Conservation (phyloP, 2,888 invertebrate genomes). For the Melikaiella ostensackeni region DNA sequence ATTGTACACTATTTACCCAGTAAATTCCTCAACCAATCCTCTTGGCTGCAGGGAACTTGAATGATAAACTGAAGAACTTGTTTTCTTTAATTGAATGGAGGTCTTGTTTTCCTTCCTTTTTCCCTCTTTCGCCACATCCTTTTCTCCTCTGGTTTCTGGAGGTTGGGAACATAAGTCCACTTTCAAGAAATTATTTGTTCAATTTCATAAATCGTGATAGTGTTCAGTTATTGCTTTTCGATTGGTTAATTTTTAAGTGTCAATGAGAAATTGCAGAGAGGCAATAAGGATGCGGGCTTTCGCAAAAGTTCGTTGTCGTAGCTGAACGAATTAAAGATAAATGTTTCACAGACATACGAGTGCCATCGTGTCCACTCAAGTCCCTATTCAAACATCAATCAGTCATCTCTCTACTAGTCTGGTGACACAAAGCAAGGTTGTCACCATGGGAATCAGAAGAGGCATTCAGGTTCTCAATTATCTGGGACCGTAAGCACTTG, state of each 20-base stretch:
- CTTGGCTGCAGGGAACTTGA: constrained; percentile 53
- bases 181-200: neutral
- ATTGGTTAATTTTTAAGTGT: neutral
- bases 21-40: constrained; percentile 58
- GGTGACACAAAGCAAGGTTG: constrained; percentile 61
- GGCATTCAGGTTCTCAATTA: constrained; percentile 65
- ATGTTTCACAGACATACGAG: constrained; percentile 30
- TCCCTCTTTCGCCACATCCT: neutral
- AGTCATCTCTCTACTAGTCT: constrained; percentile 60
- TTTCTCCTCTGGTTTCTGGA: neutral
- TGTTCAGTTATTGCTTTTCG: neutral
- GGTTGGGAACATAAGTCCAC: neutral
- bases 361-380: constrained; percentile 31
- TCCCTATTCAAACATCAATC: constrained; percentile 61
- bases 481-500: constrained; percentile 54
- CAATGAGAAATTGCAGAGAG: neutral
- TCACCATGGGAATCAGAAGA: constrained; percentile 66
- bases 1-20: constrained; percentile 62
- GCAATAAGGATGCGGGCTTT: constrained; percentile 3
- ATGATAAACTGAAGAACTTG: constrained; percentile 60
- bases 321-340: constrained; percentile 13
- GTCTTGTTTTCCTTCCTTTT: constrained; percentile 42
- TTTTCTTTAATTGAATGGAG: constrained; percentile 64
- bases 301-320: constrained; percentile 3
- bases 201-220: neutral